Evolutionary conservation across 2,888 invertebrate species (phyloP).

Genomic region (Ganaspis brasiliensis): DNA sequence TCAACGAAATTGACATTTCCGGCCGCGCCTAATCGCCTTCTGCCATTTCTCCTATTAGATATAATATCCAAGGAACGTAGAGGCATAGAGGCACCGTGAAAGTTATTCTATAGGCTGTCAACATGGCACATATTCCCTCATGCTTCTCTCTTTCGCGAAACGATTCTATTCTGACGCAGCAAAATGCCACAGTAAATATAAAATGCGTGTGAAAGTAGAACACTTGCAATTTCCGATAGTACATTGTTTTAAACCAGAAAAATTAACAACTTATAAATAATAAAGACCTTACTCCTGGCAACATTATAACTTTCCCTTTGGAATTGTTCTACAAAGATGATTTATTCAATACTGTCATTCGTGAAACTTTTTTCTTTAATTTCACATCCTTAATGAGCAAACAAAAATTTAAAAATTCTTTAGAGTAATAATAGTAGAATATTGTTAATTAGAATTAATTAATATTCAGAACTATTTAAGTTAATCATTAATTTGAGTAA

Average conservation of each 20-base stretch:
- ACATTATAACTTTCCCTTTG: slow-evolving; percentile 4
- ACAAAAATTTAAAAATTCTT: too few relatives aligned
- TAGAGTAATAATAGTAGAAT: too few relatives aligned
- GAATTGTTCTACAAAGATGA: neutral
- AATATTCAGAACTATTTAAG: too few relatives aligned
- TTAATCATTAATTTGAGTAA: too few relatives aligned
- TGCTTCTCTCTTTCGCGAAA: slow-evolving; percentile 10
- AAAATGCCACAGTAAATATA: slow-evolving; percentile 25
- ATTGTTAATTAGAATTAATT: too few relatives aligned
- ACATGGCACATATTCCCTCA: slow-evolving; percentile 21
- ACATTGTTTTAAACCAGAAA: slow-evolving; percentile 11
- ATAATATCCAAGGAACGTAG: slow-evolving; percentile 5
- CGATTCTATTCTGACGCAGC: slow-evolving; percentile 34
- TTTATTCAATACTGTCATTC: neutral
- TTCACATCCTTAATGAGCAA: too few relatives aligned
- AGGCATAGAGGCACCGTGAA: slow-evolving; percentile 57
- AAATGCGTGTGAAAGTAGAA: slow-evolving; percentile 34
- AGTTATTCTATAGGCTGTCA: slow-evolving; percentile 63
- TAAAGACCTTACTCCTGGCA: neutral
- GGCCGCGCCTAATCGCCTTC: slow-evolving; percentile 72
- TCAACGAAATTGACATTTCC: slow-evolving; percentile 75
- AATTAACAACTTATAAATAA: neutral
- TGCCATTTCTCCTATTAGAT: slow-evolving; percentile 55
- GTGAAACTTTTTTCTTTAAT: too few relatives aligned
- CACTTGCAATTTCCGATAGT: slow-evolving; percentile 25